phyloP scores from a whole-genome alignment of 2,113 vertebrate species.

The Neolamprologus devosi region DNA sequence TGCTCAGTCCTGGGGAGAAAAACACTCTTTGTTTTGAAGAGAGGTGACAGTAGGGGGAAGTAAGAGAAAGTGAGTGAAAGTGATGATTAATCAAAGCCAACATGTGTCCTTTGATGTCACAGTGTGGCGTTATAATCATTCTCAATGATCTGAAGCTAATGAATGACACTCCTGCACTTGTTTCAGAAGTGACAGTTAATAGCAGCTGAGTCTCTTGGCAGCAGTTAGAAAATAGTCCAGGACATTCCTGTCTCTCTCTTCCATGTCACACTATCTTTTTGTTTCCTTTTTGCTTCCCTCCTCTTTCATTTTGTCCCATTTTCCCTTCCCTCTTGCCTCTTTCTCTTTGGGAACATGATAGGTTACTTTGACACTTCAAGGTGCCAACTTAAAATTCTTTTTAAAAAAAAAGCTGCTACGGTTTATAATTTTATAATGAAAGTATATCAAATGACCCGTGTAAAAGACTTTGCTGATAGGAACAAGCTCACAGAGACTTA shows the following conservation, averaged over 20 bases:
- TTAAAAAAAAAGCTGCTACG: rapidly evolving
- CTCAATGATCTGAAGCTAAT: slow-evolving; percentile 16
- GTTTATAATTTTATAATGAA: background rate
- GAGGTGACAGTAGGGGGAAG: background rate
- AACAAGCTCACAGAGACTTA: background rate
- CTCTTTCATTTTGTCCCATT: background rate
- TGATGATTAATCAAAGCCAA: slow-evolving; percentile 22
- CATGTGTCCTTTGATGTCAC: slow-evolving; percentile 18
- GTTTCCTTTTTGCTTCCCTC: background rate
- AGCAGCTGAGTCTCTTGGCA: background rate
- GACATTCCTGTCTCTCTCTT: background rate
- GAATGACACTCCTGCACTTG: slow-evolving; percentile 13
- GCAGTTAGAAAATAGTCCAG: background rate
- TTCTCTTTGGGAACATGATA: background rate
- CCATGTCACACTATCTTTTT: background rate
- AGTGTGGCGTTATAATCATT: background rate
- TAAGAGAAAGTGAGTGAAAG: background rate
- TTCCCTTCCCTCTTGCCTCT: background rate
- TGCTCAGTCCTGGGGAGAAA: background rate
- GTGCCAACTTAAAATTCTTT: background rate
- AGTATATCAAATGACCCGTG: background rate
- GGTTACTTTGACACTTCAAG: background rate
- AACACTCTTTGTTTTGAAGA: background rate
- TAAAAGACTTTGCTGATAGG: background rate
- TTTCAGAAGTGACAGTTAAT: slow-evolving; percentile 11